Evolutionary conservation across 2,797 vertebrate genomes (phyloP).

Genomic region (Acomys russatus): DNA sequence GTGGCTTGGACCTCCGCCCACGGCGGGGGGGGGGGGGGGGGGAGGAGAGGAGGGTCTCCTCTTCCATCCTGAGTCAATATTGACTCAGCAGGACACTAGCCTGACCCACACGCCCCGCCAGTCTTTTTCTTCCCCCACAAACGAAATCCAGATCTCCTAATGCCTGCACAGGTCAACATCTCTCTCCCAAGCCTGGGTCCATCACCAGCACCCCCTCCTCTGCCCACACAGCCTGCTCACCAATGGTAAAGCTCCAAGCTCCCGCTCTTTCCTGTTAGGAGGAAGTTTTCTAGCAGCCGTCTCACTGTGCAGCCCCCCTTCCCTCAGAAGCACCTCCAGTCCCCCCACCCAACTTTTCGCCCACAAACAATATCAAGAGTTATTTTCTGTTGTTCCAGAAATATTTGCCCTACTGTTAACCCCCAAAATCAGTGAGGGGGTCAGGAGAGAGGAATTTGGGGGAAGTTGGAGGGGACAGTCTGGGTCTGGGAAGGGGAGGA

Average conservation of each 20-base stretch:
- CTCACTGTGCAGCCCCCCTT: slow-evolving; percentile 54
- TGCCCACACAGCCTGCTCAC: background rate
- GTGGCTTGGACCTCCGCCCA: slow-evolving; percentile 58
- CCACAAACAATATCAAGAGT: background rate
- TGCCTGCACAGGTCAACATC: slow-evolving; percentile 28
- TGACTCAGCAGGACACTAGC: slow-evolving; percentile 83
- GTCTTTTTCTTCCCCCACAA: slow-evolving; percentile 68
- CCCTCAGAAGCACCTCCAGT: slow-evolving; percentile 50
- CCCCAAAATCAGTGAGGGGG: slow-evolving; percentile 39
- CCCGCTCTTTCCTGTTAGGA: background rate
- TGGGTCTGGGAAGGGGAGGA: background rate
- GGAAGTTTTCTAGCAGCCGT: slow-evolving; percentile 70
- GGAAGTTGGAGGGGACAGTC: background rate
- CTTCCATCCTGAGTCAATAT: slow-evolving; percentile 84
- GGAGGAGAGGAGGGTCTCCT: slow-evolving; percentile 68
- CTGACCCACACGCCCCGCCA: slow-evolving; percentile 68
- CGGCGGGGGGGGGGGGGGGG: too few species aligned
- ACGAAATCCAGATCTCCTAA: slow-evolving; percentile 72
- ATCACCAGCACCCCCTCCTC: background rate
- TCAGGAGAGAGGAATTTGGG: slow-evolving; percentile 38
- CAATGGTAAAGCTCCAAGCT: slow-evolving; percentile 10
- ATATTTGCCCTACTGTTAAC: slow-evolving; percentile 66
- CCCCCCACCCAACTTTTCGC: background rate
- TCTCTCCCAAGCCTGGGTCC: slow-evolving; percentile 37
- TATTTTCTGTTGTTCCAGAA: slow-evolving; percentile 47